Conservation (phyloP, 2,797 vertebrate genomes). For the Smutsia gigantea region DNA sequence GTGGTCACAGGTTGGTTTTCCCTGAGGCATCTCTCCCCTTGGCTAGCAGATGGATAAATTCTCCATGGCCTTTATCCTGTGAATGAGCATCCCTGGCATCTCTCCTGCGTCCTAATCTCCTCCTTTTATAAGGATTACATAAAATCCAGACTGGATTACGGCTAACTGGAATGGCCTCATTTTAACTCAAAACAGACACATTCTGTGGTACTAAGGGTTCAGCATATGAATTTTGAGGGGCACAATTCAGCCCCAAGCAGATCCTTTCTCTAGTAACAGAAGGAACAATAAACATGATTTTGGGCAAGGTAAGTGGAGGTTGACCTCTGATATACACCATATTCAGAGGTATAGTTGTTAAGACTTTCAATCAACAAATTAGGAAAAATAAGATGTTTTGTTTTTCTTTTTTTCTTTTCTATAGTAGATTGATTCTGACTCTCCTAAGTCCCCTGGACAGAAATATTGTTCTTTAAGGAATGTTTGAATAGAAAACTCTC, state of each 20-base stretch:
- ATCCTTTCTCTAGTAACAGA: neutral
- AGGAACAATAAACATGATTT: neutral
- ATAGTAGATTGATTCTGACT: neutral
- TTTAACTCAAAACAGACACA: neutral
- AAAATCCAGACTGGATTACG: neutral
- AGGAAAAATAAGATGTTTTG: neutral
- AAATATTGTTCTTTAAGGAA: neutral
- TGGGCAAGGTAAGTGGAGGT: neutral
- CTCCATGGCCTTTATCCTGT: neutral
- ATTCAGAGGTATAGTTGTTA: neutral
- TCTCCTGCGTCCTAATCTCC: neutral
- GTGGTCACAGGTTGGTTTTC: neutral
- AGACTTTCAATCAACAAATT: neutral
- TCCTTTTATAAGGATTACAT: neutral
- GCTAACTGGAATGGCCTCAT: neutral
- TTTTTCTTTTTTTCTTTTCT: neutral
- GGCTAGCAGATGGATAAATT: neutral
- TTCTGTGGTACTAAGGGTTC: neutral
- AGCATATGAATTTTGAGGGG: neutral
- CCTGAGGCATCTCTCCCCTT: neutral
- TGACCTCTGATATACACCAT: neutral
- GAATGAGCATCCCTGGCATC: fast-evolving
- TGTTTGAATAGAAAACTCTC: neutral
- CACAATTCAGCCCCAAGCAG: neutral
- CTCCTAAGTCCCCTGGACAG: neutral